Evolutionary conservation across 2,113 vertebrate species (phyloP).

Genomic region (Cercocebus atys): DNA sequence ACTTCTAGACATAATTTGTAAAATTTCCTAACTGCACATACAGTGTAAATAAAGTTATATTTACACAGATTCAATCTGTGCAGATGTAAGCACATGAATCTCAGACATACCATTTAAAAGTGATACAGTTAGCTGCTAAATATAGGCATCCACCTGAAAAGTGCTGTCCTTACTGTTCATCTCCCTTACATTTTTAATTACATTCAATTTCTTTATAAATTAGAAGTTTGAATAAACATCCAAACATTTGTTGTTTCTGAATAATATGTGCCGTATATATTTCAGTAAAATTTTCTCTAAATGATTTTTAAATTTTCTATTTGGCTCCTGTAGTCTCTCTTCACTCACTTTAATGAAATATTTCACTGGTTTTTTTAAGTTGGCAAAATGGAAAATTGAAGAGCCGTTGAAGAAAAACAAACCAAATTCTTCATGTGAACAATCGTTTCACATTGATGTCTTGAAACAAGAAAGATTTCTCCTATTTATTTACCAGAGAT

Average conservation of each 20-base stretch:
- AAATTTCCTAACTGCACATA: background rate
- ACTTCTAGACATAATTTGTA: conserved; percentile 24
- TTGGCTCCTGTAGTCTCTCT: background rate
- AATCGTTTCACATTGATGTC: conserved; percentile 36
- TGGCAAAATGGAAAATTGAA: conserved; percentile 39
- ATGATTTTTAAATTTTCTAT: background rate
- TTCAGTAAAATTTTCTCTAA: background rate
- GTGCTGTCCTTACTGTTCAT: background rate
- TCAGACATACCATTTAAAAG: conserved; percentile 29
- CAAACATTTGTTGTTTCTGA: conserved; percentile 37
- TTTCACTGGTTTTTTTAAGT: background rate
- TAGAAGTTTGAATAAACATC: conserved; percentile 28
- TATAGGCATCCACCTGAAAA: conserved; percentile 57
- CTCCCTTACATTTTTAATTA: conserved; percentile 47
- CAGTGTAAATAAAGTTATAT: conserved; percentile 2
- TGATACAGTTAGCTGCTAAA: conserved; percentile 37
- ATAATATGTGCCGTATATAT: background rate
- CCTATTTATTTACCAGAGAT: conserved; percentile 63
- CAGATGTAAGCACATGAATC: conserved; percentile 9
- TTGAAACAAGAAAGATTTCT: conserved; percentile 64
- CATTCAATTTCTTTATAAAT: conserved; percentile 51
- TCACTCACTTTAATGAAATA: conserved; percentile 21
- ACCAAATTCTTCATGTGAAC: conserved; percentile 39
- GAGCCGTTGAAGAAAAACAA: conserved; percentile 17
- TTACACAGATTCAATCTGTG: background rate